Evolutionary conservation across 2,113 vertebrate genomes (phyloP).

Genomic region (Prunella himalayana): DNA sequence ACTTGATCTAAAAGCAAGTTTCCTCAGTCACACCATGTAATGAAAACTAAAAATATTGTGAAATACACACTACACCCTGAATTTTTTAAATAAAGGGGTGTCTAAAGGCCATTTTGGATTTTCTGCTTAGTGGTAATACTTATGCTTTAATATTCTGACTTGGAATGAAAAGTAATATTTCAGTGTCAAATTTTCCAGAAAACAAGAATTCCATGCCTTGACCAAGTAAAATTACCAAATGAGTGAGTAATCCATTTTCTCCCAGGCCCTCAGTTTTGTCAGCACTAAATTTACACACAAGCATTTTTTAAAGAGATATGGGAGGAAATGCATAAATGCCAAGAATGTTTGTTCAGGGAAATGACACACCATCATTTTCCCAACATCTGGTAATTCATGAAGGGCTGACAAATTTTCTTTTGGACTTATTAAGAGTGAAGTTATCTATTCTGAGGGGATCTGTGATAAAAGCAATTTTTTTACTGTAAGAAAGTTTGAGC

Average conservation of each 20-base stretch:
- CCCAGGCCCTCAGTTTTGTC: conserved; percentile 29
- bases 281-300: conserved; percentile 40
- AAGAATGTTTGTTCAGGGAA: conserved; percentile 48
- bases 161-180: not conserved
- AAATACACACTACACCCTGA: not conserved
- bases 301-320: conserved; percentile 16
- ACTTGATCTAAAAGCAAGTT: not conserved
- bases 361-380: conserved; percentile 21
- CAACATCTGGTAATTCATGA: conserved; percentile 36
- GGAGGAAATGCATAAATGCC: conserved; percentile 50
- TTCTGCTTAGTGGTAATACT: not conserved
- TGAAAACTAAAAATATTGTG: not conserved
- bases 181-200: not conserved
- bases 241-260: conserved; percentile 14
- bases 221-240: not conserved
- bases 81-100: not conserved
- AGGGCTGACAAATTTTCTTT: conserved; percentile 13
- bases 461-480: not conserved
- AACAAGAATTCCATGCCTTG: not conserved
- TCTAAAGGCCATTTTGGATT: not conserved
- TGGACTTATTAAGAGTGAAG: not conserved
- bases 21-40: not conserved
- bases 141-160: not conserved
- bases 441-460: not conserved
- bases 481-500: not conserved